These are phyloP conservation scores for Lumbricus terrestris DNA, from an alignment of 2,888 invertebrate species.

Conservation along the genomic window DNA sequence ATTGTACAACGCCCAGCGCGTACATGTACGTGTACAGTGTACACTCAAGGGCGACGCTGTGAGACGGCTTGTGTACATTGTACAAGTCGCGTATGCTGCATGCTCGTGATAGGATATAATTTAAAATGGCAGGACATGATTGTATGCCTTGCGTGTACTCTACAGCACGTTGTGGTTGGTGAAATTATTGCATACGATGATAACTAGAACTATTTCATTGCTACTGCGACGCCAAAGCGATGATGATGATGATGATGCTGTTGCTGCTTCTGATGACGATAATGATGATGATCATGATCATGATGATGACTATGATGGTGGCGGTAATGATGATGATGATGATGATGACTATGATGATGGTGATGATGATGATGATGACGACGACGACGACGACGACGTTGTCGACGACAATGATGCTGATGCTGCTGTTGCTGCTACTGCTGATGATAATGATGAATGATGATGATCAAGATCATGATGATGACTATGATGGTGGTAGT, in stretches of 20 bases:
- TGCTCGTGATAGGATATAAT: not conserved
- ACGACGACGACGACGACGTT: not conserved
- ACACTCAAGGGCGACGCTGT: not conserved
- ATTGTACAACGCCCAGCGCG: too few species aligned
- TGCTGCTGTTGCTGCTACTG: too few species aligned
- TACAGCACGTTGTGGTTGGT: not conserved
- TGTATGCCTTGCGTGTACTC: too few species aligned
- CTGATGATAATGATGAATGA: too few species aligned
- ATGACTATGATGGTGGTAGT: too few species aligned
- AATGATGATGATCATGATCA: conserved; percentile 11
- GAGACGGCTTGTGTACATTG: not conserved
- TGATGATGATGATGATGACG: not conserved
- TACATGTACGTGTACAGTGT: too few species aligned
- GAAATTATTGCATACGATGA: not conserved
- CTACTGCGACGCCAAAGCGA: not conserved
- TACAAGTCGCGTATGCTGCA: not conserved
- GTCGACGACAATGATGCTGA: not conserved
- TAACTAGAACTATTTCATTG: not conserved
- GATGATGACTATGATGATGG: not conserved
- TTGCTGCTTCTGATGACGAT: not conserved
- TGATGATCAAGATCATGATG: too few species aligned
- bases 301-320: not conserved
- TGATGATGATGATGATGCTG: not conserved
- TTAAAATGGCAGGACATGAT: not conserved
- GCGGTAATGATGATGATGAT: not conserved